Evolutionary conservation across 1,140 invertebrate species (phyloP).

Genomic region (Heliconius congener): DNA sequence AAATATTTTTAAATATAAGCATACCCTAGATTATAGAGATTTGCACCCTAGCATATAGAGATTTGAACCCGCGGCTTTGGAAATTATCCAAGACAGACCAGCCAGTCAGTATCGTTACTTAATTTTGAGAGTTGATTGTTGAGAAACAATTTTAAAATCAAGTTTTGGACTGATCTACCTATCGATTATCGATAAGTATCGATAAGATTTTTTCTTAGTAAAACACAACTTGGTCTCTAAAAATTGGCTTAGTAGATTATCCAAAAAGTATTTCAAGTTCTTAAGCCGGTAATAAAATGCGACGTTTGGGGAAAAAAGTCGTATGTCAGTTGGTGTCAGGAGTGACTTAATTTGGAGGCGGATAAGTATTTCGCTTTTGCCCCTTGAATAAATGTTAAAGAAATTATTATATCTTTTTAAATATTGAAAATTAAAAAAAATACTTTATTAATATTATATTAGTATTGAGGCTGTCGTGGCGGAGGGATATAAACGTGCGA

Average conservation of each 20-base stretch:
- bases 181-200: slow-evolving; percentile 9
- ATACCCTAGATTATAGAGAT: too few relatives aligned
- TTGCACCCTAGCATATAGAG: too few relatives aligned
- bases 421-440: too few relatives aligned
- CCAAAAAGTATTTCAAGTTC: slow-evolving; percentile 8
- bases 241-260: slow-evolving; percentile 2
- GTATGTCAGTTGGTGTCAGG: slow-evolving; percentile 15
- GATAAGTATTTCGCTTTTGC: slow-evolving; percentile 16
- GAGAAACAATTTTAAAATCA: background rate
- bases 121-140: background rate
- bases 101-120: too few relatives aligned
- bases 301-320: slow-evolving; percentile 18
- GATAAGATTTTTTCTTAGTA: background rate
- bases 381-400: background rate
- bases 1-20: too few relatives aligned
- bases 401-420: too few relatives aligned
- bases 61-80: too few relatives aligned
- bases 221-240: background rate
- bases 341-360: slow-evolving; percentile 19
- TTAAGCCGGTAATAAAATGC: slow-evolving; percentile 14
- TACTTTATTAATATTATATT: too few relatives aligned
- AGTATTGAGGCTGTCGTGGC: too few relatives aligned
- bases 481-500: too few relatives aligned
- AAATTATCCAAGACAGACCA: too few relatives aligned
- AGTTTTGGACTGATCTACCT: background rate